A percentile compares a stretch with the other conserved stretches of the same genome.
These are phyloP conservation scores for Halyomorpha halys DNA, from an alignment of 1,140 invertebrate species.

Conservation along the genomic window DNA sequence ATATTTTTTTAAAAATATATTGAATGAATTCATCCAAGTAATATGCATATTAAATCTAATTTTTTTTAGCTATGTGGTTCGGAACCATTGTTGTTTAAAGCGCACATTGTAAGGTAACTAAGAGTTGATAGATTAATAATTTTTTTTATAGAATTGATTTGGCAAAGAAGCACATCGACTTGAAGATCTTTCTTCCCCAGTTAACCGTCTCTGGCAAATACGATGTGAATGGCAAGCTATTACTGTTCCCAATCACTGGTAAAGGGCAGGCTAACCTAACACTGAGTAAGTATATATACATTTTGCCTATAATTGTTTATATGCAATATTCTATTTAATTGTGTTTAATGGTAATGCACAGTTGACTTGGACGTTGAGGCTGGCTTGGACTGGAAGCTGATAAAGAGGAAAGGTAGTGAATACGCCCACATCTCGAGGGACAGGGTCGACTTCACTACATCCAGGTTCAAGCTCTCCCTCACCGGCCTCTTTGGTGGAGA, in stretches of 20 bases:
- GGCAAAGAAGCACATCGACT: constrained; percentile 23
- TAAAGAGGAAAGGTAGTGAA: constrained; percentile 18
- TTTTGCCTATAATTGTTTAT: too few species aligned
- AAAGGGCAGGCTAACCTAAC: constrained; percentile 25
- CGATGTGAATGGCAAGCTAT: constrained; percentile 44
- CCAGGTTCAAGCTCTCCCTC: constrained; percentile 10
- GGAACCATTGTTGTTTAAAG: too few species aligned
- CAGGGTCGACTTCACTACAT: constrained; percentile 15
- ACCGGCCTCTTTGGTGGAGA: constrained; percentile 33
- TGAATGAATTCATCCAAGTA: too few species aligned
- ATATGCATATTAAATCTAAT: too few species aligned
- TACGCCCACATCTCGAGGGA: constrained; percentile 18
- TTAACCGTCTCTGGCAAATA: constrained; percentile 38
- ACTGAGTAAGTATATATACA: constrained; percentile 21
- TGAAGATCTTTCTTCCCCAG: constrained; percentile 17
- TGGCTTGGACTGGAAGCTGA: constrained; percentile 19
- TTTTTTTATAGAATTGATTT: constrained; percentile 23
- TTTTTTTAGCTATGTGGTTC: too few species aligned
- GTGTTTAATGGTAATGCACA: neutral
- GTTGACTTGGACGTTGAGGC: constrained; percentile 18
- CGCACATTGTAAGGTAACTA: too few species aligned
- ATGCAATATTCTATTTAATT: too few species aligned
- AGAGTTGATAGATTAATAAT: neutral
- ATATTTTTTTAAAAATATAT: too few species aligned
- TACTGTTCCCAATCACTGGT: constrained; percentile 49